phyloP scores from a whole-genome alignment of 2,888 invertebrate genomes.

The Labia minor region DNA sequence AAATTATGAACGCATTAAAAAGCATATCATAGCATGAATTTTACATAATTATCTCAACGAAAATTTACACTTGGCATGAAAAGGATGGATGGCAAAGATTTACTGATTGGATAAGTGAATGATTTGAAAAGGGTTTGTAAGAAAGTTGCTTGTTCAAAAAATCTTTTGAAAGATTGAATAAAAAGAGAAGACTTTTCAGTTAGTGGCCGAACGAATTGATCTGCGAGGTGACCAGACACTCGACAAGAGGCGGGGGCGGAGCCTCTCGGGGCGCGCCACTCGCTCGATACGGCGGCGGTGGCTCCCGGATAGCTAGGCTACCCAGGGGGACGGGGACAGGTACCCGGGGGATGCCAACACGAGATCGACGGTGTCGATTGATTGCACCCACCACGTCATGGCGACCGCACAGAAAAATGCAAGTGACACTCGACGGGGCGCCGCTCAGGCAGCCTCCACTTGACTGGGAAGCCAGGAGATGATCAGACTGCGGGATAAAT shows the following conservation, averaged over 20 bases:
- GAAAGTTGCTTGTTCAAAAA: no score
- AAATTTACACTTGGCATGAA: no score
- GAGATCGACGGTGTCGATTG: slow-evolving; percentile 4
- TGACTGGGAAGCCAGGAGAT: no score
- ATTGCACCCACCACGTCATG: slow-evolving; percentile 4
- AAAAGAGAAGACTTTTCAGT: not conserved
- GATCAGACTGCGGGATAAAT: no score
- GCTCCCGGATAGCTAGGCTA: slow-evolving; percentile 5
- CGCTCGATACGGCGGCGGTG: not conserved
- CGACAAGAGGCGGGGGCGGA: not conserved
- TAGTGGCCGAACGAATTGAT: not conserved
- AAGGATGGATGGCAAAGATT: no score
- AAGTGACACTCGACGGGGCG: not conserved
- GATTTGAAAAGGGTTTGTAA: no score
- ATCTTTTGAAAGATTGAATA: no score
- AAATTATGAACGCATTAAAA: no score
- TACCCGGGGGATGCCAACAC: not conserved
- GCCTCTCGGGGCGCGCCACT: slow-evolving; percentile 8
- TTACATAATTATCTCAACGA: no score
- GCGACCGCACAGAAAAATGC: not conserved
- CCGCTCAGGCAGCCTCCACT: not conserved
- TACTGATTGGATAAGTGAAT: no score
- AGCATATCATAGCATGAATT: no score
- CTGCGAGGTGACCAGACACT: not conserved
- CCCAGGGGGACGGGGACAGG: not conserved